Evolutionary conservation across 2,797 vertebrate genomes (phyloP), one percentile per base, ranked within the genome.

Genomic region (Xenops minutus): DNA sequence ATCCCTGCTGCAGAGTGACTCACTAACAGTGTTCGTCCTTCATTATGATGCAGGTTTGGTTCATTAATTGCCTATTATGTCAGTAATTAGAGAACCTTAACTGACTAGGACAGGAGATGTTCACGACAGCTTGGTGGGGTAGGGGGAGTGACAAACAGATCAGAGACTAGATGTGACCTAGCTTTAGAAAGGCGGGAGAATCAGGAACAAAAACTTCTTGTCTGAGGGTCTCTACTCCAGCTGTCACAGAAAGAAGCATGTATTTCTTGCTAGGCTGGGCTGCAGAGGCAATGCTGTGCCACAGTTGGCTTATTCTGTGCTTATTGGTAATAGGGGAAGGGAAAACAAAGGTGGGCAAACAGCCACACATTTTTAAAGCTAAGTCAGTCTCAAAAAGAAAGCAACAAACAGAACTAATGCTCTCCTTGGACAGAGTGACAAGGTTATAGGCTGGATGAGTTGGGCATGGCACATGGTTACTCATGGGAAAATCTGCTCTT

Each of bases 21-120:
- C 96, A 95, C 91, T 72, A 71, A 85, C 67, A 58, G n/a, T 93
- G 46, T 92, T 91, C 87, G 88, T 59, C 41, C 83, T 95, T 95
- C 54, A 44, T 95, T 90, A 52, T 55, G 34, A 41, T 68, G 73
- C 81, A 92, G 75, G 72, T 93, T 92, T 85, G 37, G 78, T 93
- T 93, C 82, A 72, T 92, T 96, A 90, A 69, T 92, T 91, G 84
- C 74, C 58, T 67, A 41, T 72, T 85, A 63, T 91, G 83, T 87
- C 49, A 67, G 77, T 94, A 82, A 95, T 94, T 94, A 87, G 41
- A 89, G 48, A 84, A 41, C 16, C 55, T 63, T 81, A 81, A 95
- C 48, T 49, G 63, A 46, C 58, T 66, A 58, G 46, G 66, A 81
- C 49, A 58, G 68, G 76, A 88, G 88, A 84, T 34, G 43, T 81